Base-by-base conservation (phyloP, 2,888 invertebrate genomes). In the Sarcophaga subvicina region DNA sequence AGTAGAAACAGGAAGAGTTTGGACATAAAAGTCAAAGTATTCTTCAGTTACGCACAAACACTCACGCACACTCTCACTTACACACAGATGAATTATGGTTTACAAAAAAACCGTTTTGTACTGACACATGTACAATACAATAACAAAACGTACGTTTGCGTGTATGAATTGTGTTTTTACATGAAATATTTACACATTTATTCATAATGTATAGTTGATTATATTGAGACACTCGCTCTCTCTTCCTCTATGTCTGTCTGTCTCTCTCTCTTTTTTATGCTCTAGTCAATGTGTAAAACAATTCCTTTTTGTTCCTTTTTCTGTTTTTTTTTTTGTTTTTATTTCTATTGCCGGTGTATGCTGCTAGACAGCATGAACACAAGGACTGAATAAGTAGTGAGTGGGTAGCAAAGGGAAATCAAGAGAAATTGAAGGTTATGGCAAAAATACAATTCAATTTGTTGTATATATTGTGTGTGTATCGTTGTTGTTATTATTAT, bases 151-250 rank as follows among this genome's bases (percentile, higher is more conserved):
- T 37, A 37, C 10, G 37, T 37, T 37, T 37, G 37, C 10, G 37
- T 37, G 75, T 75, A 76, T 66, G 76, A 70, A 76, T 80, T 76
- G 59, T 64, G 47, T 62, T 54, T 54, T 37, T 25, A 60, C 49
- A 75, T 83, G 64, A 83, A 83, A 80, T 83, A 86, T 86, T 86
- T 72, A 81, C 83, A 78, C 81, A 76, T 84, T 84, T 76, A 87
- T 78, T 79, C 76, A 84, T 87, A 84, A 87, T 84, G 81, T 84
- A 76, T 67, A 71, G 75, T 66, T 84, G 87, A 78, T 75, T 84
- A 76, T 81, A 81, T 79, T 60, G 81, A 87, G 79, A 84, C 84
- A 71, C 79, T 81, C 81, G 76, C 76, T 59, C 70, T 70, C 81
- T 80, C 77, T 25, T 49, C 59, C 64, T 87, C 84, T 81, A 47